phyloP scores from a whole-genome alignment of 1,140 invertebrate species.

The Phocides pigmalion region DNA sequence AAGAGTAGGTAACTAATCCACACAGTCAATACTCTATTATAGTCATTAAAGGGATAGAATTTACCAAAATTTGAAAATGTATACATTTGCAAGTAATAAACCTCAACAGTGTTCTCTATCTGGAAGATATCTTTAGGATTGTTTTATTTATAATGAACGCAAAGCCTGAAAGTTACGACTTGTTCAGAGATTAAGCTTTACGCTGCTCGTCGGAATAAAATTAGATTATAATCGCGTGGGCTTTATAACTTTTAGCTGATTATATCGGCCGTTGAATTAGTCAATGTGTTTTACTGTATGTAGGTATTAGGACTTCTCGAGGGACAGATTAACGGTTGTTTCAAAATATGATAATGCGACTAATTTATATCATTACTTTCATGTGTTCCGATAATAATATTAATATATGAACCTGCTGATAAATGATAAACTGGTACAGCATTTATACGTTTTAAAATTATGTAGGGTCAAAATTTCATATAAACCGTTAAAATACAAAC shows the following conservation, averaged over 20 bases:
- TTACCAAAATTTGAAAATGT: not conserved
- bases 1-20: too few species aligned
- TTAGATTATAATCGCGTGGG: conserved; percentile 30
- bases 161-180: conserved; percentile 29
- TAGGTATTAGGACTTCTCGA: conserved; percentile 1
- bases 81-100: not conserved
- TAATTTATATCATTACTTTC: conserved; percentile 7
- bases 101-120: not conserved
- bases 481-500: not conserved
- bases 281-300: conserved; percentile 22
- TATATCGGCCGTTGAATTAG: conserved; percentile 11
- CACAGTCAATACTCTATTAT: too few species aligned
- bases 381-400: not conserved
- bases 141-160: conserved; percentile 10
- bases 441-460: not conserved
- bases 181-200: conserved; percentile 34
- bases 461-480: not conserved
- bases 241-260: conserved; percentile 23
- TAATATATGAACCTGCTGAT: not conserved
- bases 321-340: conserved; percentile 15
- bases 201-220: conserved; percentile 23
- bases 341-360: conserved; percentile 8
- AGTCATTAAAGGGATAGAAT: not conserved
- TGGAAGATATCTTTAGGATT: conserved; percentile 5
- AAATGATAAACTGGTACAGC: not conserved